Conservation (phyloP, 2,888 invertebrate species). For the Xestoiulus laeticollis region DNA sequence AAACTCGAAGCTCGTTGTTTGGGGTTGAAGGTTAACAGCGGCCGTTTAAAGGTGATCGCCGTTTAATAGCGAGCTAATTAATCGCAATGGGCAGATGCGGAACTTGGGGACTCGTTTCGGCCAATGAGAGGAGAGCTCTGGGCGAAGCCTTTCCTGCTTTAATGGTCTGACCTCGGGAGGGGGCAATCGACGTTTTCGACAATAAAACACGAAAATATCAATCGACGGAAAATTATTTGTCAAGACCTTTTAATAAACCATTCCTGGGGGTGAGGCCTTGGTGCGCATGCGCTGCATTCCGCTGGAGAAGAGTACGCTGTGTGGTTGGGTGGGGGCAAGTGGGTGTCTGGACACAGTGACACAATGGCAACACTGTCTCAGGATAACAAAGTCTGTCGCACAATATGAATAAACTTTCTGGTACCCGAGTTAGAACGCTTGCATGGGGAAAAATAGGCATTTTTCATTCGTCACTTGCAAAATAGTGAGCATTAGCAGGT, state of each 20-base stretch:
- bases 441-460: background rate
- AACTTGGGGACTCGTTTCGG: background rate
- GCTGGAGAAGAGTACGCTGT: background rate
- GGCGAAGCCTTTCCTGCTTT: constrained; percentile 10
- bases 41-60: background rate
- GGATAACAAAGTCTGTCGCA: constrained; percentile 16
- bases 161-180: background rate
- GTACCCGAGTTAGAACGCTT: background rate
- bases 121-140: background rate
- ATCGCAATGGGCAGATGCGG: background rate
- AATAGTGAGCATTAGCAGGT: constrained; percentile 21
- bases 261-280: background rate
- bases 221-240: background rate
- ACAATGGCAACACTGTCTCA: constrained; percentile 39
- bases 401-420: background rate
- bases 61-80: constrained; percentile 36
- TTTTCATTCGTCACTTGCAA: constrained; percentile 7
- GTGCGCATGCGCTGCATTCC: constrained; percentile 28
- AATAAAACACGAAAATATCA: background rate
- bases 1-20: background rate
- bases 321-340: background rate
- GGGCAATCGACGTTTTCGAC: constrained; percentile 15
- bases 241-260: constrained; percentile 29
- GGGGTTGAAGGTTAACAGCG: background rate
- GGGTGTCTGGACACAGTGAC: constrained; percentile 6